A percentile compares a stretch with the other conserved stretches of the same genome.
Conservation (phyloP, 2,797 vertebrate genomes). For the Columba guinea region DNA sequence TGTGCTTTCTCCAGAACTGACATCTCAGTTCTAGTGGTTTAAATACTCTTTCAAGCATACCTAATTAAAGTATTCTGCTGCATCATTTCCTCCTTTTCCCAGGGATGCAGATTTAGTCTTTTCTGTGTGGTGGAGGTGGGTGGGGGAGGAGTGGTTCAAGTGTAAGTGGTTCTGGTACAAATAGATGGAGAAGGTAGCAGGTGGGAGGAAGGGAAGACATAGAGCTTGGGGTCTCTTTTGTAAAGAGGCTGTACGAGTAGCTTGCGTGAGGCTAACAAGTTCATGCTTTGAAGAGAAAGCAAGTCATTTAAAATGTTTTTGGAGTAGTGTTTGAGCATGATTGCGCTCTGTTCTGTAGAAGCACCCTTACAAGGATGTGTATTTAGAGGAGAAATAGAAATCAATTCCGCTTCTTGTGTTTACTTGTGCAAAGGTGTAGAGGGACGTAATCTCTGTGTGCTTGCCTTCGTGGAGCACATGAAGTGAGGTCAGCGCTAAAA, state of each 20-base stretch:
- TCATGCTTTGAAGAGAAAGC: background rate
- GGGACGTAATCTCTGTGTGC: background rate
- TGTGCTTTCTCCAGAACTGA: background rate
- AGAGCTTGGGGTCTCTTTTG: background rate
- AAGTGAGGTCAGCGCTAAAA: background rate
- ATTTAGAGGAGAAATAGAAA: background rate
- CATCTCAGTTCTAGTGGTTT: background rate
- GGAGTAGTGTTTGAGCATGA: background rate
- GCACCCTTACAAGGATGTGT: background rate
- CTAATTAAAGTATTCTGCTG: background rate
- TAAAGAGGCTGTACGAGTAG: background rate
- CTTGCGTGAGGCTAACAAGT: background rate
- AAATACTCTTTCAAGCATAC: background rate
- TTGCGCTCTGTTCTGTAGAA: background rate
- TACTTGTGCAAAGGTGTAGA: background rate
- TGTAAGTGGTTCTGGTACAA: background rate
- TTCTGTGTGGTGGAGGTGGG: background rate
- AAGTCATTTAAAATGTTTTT: background rate
- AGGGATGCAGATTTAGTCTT: background rate
- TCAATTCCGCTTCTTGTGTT: background rate
- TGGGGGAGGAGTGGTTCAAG: background rate
- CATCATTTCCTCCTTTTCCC: background rate
- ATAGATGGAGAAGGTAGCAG: background rate
- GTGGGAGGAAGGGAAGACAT: background rate
- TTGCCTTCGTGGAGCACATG: background rate